Percentiles rank a stretch among this genome's conserved stretches.
Evolutionary conservation across 2,113 vertebrate genomes (phyloP).

Genomic region (Rhagologus leucostigma): DNA sequence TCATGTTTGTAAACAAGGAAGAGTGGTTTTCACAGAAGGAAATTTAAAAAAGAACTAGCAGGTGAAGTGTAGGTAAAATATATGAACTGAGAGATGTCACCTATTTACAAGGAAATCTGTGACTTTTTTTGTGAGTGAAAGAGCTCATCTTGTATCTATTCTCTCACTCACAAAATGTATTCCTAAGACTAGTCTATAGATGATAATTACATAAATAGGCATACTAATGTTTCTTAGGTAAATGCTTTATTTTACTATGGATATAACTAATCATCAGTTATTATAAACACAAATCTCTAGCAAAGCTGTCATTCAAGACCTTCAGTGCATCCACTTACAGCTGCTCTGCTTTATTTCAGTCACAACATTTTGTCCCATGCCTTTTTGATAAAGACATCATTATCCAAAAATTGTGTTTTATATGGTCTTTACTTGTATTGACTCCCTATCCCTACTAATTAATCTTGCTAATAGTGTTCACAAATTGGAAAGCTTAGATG

Average conservation of each 20-base stretch:
- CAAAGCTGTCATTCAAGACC: background rate
- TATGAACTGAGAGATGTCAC: background rate
- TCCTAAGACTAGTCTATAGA: background rate
- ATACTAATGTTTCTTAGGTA: background rate
- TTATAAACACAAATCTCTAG: background rate
- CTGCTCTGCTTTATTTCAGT: background rate
- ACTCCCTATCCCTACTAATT: background rate
- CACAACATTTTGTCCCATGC: background rate
- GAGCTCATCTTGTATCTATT: background rate
- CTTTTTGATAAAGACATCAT: background rate
- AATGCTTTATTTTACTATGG: background rate
- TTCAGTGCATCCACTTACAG: background rate
- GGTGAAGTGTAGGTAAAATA: background rate
- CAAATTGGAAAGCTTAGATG: background rate
- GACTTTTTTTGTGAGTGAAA: background rate
- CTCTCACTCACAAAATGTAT: background rate
- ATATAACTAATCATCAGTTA: background rate
- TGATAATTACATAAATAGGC: background rate
- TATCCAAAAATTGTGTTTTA: background rate
- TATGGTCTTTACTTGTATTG: background rate
- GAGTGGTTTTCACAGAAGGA: background rate
- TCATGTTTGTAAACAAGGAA: background rate
- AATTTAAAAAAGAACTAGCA: background rate
- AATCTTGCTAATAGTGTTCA: background rate
- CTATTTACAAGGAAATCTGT: background rate